phyloP scores from a whole-genome alignment of 2,888 invertebrate genomes.

The Phalera bucephala region DNA sequence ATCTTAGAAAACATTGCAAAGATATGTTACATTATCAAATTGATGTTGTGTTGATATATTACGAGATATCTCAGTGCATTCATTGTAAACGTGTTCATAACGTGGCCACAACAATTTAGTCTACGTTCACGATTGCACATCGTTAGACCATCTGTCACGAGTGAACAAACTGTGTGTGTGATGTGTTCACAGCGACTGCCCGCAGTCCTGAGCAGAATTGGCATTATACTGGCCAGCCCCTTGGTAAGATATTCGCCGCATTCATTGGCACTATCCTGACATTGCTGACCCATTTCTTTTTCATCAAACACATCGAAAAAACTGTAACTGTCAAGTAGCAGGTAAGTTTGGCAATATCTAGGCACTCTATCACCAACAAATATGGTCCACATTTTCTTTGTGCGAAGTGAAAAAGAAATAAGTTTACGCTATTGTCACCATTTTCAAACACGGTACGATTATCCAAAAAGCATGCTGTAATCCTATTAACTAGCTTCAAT shows the following conservation, averaged over 20 bases:
- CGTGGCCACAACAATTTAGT: constrained; percentile 78
- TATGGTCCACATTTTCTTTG: no score
- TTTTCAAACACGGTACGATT: constrained; percentile 38
- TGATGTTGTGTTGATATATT: constrained; percentile 7
- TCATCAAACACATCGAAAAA: neutral
- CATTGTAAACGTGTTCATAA: constrained; percentile 11
- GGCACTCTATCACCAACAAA: no score
- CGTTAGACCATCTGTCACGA: constrained; percentile 75
- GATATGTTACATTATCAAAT: constrained; percentile 20
- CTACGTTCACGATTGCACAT: constrained; percentile 73
- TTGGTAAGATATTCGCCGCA: constrained; percentile 90
- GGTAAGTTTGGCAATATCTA: neutral
- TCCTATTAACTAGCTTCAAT: constrained; percentile 22
- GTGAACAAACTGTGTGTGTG: constrained; percentile 84
- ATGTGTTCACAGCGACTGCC: constrained; percentile 95
- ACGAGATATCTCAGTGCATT: constrained; percentile 14
- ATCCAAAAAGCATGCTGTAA: constrained; percentile 37
- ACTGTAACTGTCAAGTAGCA: neutral
- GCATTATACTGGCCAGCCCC: constrained; percentile 97
- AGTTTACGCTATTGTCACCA: constrained; percentile 30
- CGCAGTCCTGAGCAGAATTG: constrained; percentile 97
- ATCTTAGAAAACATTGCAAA: constrained; percentile 78
- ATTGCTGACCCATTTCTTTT: constrained; percentile 68
- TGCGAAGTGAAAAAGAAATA: constrained; percentile 21
- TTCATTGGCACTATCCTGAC: constrained; percentile 75